Evolutionary conservation across 1,140 invertebrate species (phyloP), one percentile per base, ranked within the genome.

Genomic region (Muscidifurax raptorellus): DNA sequence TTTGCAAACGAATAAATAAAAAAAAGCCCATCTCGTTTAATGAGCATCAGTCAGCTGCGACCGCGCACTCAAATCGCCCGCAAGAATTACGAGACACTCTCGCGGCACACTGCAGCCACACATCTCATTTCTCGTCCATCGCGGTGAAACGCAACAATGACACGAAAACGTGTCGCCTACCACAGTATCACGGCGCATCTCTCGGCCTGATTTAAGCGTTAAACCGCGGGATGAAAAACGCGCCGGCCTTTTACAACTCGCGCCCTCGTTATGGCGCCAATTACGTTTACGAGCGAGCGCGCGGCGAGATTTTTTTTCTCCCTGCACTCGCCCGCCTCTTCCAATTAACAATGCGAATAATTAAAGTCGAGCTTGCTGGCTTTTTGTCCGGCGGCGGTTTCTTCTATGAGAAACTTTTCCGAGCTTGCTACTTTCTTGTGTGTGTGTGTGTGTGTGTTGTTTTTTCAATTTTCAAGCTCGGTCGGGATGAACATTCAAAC

Each of bases 281-380:
- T 76, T 76, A 76, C 47, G 74, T 74, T 74, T 74, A 74, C 32
- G 36, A 74, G 71, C 6, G 18, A 2, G 6, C 22, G 3, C 52
- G 64, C 18, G 12, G 69, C 69, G 27, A 27, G 69, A 18, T 13
- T 47, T 47, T 47, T 47, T 13, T 10, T 15, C 15, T 10, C 13
- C 2, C 44, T 2, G 74, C 9, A 10, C 74, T 25, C 25, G 18
- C 22, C 32, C 36, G 7, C 22, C 22, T 18, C 0, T n/a, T 75
- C n/a, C 72, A 75, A 75, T 75, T 75, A 76, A 52, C 25, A 52
- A 47, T 28, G 27, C 47, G 44, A 76, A 76, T 76, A 76, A 76
- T 76, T 76, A 52, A 76, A 76, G 40, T 36, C 32, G 12, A 25
- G 13, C 25, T 75, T 25, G 36, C 47, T 28, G 18, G n/a, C 74